phyloP scores from a whole-genome alignment of 2,797 vertebrate genomes.

The Chloroceryle inda region DNA sequence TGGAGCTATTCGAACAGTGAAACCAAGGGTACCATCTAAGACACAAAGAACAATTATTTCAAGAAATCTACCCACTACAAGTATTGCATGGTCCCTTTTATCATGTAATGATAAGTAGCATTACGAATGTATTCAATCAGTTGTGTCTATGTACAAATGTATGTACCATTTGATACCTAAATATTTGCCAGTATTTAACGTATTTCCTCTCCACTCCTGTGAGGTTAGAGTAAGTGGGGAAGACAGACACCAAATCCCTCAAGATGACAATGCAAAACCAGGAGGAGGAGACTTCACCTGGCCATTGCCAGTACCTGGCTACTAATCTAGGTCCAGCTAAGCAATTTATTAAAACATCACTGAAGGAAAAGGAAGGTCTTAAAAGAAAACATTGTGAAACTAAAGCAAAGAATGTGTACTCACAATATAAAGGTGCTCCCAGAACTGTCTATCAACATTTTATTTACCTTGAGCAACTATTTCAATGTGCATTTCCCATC shows the following conservation, averaged over 20 bases:
- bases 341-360: neutral
- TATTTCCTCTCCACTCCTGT: neutral
- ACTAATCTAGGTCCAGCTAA: neutral
- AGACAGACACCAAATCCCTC: neutral
- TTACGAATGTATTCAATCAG: conserved; percentile 7
- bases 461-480: neutral
- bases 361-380: neutral
- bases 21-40: neutral
- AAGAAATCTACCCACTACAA: neutral
- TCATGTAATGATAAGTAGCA: neutral
- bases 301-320: neutral
- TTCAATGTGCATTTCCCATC: neutral
- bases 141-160: neutral
- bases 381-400: neutral
- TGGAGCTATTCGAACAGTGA: neutral
- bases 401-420: neutral
- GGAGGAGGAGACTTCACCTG: neutral
- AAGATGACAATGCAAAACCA: neutral
- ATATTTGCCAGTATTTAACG: conserved; percentile 6
- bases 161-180: neutral
- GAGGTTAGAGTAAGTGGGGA: neutral
- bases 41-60: neutral
- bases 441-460: neutral
- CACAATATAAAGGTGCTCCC: neutral
- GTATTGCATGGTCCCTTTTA: neutral